These are phyloP conservation scores for Cataglyphis cursor DNA, from an alignment of 2,888 invertebrate genomes.

Conservation along the genomic window DNA sequence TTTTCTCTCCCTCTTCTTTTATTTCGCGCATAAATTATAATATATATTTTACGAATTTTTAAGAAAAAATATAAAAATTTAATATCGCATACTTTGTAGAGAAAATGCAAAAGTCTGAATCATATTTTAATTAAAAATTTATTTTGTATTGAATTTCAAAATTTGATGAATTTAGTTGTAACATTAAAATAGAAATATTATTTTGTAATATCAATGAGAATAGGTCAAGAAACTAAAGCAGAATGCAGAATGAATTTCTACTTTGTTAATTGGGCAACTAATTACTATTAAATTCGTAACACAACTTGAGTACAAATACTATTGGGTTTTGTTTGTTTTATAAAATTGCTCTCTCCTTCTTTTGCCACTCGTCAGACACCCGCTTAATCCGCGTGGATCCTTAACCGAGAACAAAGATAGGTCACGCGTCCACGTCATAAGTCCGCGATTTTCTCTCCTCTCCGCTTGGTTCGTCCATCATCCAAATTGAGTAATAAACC, in stretches of 20 bases:
- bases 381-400: conserved; percentile 68
- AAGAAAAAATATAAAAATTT: background rate
- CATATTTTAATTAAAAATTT: background rate
- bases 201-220: conserved; percentile 14
- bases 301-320: conserved; percentile 23
- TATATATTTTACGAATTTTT: background rate
- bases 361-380: background rate
- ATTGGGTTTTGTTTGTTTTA: conserved; percentile 11
- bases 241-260: conserved; percentile 55
- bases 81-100: background rate
- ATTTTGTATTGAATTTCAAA: background rate
- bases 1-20: background rate
- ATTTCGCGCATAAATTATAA: background rate
- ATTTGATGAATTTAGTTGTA: background rate
- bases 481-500: conserved; percentile 84
- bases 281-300: conserved; percentile 57
- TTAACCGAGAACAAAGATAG: conserved; percentile 45
- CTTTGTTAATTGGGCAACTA: conserved; percentile 62
- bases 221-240: conserved; percentile 45
- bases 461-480: conserved; percentile 80
- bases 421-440: conserved; percentile 27
- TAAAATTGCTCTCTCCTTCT: conserved; percentile 42
- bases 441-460: conserved; percentile 20
- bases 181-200: background rate
- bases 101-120: background rate